A percentile compares a stretch with the other conserved stretches of the same genome.
Conservation (phyloP, 2,888 invertebrate species). For the Lacanobia oleracea region DNA sequence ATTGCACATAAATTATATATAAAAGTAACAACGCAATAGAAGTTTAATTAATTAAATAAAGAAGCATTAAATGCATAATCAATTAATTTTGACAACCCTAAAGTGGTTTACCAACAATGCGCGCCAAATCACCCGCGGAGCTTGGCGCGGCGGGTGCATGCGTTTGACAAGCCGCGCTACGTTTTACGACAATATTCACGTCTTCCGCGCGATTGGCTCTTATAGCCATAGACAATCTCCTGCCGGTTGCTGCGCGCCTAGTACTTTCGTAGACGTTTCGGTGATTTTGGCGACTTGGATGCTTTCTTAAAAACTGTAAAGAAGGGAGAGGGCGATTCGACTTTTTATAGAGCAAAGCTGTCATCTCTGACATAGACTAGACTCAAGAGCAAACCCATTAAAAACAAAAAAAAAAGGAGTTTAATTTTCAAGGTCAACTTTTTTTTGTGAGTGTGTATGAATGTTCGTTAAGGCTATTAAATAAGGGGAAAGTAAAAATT, state of each 20-base stretch:
- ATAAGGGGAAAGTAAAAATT: constrained; percentile 11
- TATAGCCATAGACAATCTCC: constrained; percentile 49
- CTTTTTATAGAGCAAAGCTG: neutral
- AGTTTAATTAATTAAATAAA: constrained; percentile 39
- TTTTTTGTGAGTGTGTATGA: too few relatives aligned
- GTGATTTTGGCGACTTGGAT: constrained; percentile 52
- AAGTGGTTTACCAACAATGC: constrained; percentile 76
- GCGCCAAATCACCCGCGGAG: constrained; percentile 87
- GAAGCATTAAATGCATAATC: constrained; percentile 57
- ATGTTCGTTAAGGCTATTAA: too few relatives aligned
- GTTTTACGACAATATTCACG: constrained; percentile 69
- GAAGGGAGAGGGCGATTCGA: neutral
- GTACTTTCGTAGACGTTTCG: constrained; percentile 73
- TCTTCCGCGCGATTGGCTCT: constrained; percentile 62
- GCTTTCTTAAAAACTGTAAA: constrained; percentile 28
- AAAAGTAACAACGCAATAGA: neutral
- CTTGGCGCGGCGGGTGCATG: constrained; percentile 68
- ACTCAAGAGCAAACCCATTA: too few relatives aligned
- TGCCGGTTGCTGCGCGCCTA: constrained; percentile 67
- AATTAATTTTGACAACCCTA: constrained; percentile 76
- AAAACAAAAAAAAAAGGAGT: too few relatives aligned
- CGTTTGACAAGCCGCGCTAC: constrained; percentile 74
- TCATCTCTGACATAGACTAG: too few relatives aligned
- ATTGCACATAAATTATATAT: neutral
- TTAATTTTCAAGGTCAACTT: too few relatives aligned